Percentiles rank a stretch among this genome's conserved stretches.
Conservation (phyloP, 2,888 invertebrate genomes). For the Pterostichus niger region DNA sequence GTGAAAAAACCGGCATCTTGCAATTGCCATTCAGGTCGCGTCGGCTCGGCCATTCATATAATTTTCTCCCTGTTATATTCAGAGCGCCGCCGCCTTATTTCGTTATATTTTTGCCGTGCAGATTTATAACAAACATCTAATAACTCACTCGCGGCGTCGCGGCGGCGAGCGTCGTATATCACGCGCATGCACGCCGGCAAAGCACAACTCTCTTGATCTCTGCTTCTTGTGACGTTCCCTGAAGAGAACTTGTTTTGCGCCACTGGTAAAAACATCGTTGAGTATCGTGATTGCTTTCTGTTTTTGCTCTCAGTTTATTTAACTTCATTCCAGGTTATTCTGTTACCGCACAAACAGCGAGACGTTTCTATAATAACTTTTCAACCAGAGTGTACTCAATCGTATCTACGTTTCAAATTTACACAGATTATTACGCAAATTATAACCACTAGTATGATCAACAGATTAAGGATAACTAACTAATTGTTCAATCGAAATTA, state of each 20-base stretch:
- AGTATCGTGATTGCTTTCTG: slow-evolving; percentile 12
- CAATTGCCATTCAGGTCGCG: slow-evolving; percentile 45
- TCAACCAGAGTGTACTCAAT: no score
- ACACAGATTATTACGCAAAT: no score
- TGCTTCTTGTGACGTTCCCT: not conserved
- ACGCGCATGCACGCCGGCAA: slow-evolving; percentile 66
- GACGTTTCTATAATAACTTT: no score
- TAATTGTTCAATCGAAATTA: no score
- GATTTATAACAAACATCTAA: slow-evolving; percentile 75
- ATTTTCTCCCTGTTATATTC: slow-evolving; percentile 57
- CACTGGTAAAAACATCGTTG: not conserved
- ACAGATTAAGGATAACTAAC: no score
- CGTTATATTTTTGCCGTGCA: slow-evolving; percentile 70
- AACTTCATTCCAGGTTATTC: slow-evolving; percentile 28
- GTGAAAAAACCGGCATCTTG: not conserved
- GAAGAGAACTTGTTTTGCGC: slow-evolving; percentile 7
- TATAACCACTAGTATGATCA: no score
- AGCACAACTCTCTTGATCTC: not conserved
- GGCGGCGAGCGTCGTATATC: slow-evolving; percentile 71
- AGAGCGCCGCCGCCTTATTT: slow-evolving; percentile 44
- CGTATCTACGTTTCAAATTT: no score
- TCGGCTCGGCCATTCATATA: slow-evolving; percentile 52
- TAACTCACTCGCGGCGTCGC: slow-evolving; percentile 72
- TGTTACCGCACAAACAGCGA: not conserved
- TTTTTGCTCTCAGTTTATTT: slow-evolving; percentile 36